Conservation (phyloP, 1,140 invertebrate genomes). For the Acyrthosiphon pisum region DNA sequence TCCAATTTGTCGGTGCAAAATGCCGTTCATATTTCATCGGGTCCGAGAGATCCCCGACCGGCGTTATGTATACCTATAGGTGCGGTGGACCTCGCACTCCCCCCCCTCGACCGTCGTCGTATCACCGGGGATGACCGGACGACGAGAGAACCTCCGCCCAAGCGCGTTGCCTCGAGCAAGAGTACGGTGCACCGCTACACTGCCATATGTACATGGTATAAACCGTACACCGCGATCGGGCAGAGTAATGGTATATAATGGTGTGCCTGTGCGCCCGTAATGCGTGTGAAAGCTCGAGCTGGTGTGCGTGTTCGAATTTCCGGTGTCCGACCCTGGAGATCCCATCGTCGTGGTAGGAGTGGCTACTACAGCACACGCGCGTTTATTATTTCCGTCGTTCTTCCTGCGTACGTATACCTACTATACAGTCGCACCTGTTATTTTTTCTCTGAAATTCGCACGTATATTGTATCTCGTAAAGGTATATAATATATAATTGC, state of each 20-base stretch:
- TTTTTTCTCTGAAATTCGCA: neutral
- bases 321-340: neutral
- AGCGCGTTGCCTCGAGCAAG: neutral
- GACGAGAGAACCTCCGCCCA: neutral
- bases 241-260: neutral
- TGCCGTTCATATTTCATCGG: neutral
- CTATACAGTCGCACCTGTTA: neutral
- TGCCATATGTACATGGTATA: too few relatives aligned
- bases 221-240: too few relatives aligned
- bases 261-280: neutral
- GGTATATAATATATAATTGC: neutral
- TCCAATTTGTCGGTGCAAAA: conserved; percentile 5
- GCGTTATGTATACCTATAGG: neutral
- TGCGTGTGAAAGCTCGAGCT: neutral
- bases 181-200: neutral
- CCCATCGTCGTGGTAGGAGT: too few relatives aligned
- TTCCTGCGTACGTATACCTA: neutral
- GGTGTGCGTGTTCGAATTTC: neutral
- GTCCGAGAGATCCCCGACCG: neutral
- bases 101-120: too few relatives aligned
- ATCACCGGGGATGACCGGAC: neutral
- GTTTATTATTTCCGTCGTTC: neutral
- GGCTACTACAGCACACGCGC: neutral
- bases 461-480: neutral
- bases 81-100: too few relatives aligned